Percentiles rank a stretch among this genome's conserved stretches.
Evolutionary conservation across 2,113 vertebrate genomes (phyloP).

Genomic region (Axis porcinus): DNA sequence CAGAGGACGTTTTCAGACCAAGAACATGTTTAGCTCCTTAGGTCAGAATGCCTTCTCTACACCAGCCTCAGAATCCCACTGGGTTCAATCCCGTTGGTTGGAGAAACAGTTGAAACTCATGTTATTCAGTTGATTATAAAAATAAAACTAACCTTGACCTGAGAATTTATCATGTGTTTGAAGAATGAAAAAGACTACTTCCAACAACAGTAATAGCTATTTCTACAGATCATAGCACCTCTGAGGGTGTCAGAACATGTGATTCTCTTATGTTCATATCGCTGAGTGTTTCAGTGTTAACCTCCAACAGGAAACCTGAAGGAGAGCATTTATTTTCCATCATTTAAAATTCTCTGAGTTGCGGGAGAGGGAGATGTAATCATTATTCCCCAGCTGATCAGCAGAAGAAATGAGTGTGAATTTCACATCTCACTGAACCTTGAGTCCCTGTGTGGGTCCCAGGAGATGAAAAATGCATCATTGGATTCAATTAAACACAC

Average conservation of each 20-base stretch:
- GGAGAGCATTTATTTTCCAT: background rate
- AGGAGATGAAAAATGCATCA: background rate
- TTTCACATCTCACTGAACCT: background rate
- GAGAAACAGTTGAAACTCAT: background rate
- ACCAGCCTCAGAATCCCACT: background rate
- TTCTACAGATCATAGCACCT: background rate
- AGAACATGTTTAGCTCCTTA: background rate
- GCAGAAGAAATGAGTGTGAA: background rate
- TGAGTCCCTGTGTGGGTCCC: background rate
- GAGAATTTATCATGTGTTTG: background rate
- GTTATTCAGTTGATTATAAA: background rate
- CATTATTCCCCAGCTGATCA: background rate
- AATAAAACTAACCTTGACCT: background rate
- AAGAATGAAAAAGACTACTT: background rate
- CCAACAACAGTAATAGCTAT: background rate
- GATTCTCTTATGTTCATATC: fast-evolving
- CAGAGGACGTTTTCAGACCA: background rate
- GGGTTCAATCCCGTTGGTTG: background rate
- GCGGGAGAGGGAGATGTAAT: background rate
- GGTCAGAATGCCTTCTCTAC: background rate
- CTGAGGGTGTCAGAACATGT: background rate
- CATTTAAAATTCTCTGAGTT: background rate
- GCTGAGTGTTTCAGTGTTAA: background rate
- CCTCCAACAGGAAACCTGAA: background rate
- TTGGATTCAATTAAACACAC: too few species aligned